phyloP scores from a whole-genome alignment of 1,140 invertebrate genomes.

The Drosophila ercepeae region DNA sequence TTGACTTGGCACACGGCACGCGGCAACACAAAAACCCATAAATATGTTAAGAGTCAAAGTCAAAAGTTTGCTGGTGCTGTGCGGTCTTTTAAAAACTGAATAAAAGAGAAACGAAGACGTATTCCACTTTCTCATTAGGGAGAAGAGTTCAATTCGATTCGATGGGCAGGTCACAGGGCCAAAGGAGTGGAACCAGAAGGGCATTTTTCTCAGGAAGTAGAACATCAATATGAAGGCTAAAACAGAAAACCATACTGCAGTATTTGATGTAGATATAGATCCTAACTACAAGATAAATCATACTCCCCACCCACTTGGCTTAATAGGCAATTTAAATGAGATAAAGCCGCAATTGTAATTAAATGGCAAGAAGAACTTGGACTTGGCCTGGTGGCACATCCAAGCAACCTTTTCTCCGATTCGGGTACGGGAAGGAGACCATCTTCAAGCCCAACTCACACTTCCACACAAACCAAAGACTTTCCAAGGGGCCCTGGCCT shows the following conservation, averaged over 20 bases:
- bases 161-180: constrained; percentile 42
- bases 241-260: background rate
- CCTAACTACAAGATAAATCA: constrained; percentile 3
- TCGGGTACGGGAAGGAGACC: constrained; percentile 10
- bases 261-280: background rate
- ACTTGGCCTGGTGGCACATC: constrained; percentile 15
- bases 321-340: constrained; percentile 78
- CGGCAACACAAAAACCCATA: constrained; percentile 75
- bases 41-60: constrained; percentile 79
- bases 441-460: constrained; percentile 30
- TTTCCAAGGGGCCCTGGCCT: constrained; percentile 15
- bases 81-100: constrained; percentile 31
- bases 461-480: background rate
- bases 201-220: no score
- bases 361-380: constrained; percentile 63
- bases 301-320: constrained; percentile 15
- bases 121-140: constrained; percentile 71
- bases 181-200: background rate
- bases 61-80: constrained; percentile 68
- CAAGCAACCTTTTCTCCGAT: constrained; percentile 34
- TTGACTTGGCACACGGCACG: constrained; percentile 66
- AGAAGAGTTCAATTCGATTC: constrained; percentile 58
- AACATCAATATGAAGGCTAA: background rate
- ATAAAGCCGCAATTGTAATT: constrained; percentile 69
- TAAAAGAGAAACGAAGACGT: constrained; percentile 3